These are phyloP conservation scores for Cisticola juncidis DNA, from an alignment of 2,113 vertebrate genomes.

Conservation along the genomic window DNA sequence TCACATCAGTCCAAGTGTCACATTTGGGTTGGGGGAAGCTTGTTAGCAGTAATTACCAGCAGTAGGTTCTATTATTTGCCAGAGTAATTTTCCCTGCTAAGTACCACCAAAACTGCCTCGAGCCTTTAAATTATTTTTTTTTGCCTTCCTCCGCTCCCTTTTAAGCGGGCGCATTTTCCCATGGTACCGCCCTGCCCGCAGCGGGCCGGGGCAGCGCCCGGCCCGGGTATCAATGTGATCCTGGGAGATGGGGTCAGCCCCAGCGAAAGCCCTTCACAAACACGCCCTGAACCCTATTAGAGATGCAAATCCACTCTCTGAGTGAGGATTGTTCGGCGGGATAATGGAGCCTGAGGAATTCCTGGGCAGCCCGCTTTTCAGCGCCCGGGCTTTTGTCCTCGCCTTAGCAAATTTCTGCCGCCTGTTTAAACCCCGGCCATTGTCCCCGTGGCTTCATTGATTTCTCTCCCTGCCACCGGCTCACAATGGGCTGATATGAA, in stretches of 20 bases:
- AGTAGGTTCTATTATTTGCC: constrained; percentile 83
- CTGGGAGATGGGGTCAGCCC: constrained; percentile 83
- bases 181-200: constrained; percentile 77
- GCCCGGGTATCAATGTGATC: constrained; percentile 81
- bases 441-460: constrained; percentile 83
- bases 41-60: constrained; percentile 89
- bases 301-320: constrained; percentile 93
- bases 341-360: constrained; percentile 85
- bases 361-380: constrained; percentile 74
- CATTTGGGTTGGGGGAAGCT: constrained; percentile 78
- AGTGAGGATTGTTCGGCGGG: constrained; percentile 84
- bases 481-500: constrained; percentile 88
- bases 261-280: constrained; percentile 87
- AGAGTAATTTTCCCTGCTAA: constrained; percentile 90
- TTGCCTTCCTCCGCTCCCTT: constrained; percentile 75
- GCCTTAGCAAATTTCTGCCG: constrained; percentile 85
- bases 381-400: constrained; percentile 76
- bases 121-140: constrained; percentile 76
- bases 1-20: constrained; percentile 80
- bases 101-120: constrained; percentile 84
- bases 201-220: constrained; percentile 70
- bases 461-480: constrained; percentile 89
- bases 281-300: constrained; percentile 89
- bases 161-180: constrained; percentile 86
- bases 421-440: constrained; percentile 85